Evolutionary conservation across 30 jellyfish, hydroid and myxozoan genomes (phyloP), one percentile per base, ranked within the genome.

Genomic region (Mastigias papua): DNA sequence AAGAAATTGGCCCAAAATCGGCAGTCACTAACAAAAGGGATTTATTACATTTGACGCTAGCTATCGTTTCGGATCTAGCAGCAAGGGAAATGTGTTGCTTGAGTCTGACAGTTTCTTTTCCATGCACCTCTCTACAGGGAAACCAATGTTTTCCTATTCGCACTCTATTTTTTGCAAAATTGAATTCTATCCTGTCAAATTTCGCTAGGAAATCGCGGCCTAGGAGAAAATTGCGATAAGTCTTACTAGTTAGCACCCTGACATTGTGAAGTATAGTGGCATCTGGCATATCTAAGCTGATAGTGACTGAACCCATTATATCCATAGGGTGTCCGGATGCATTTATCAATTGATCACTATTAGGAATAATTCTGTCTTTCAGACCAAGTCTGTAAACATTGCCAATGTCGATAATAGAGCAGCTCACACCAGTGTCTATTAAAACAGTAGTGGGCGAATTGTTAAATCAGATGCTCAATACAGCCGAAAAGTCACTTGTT

Each of bases 261-360:
- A 83, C 5, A 19, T 69, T 42, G 48, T 83, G 92, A n/a, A 15
- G 29, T 9, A 13, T 23, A 57, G 25, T 42, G 1, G 28, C 16
- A 9, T 62, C 78, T 19, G 26, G 54, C 23, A 69, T 6, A 48
- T 75, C 26, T 5, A 83, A 26, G 48, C 21, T 0, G 0, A 68
- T 15, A 34, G 8, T 25, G 25, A 83, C 31, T 9, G 76, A 20
- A 3, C 92, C 86, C 34, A 83, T 69, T 6, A 83, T 48, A 19
- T 48, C 50, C 86, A 83, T 83, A 33, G 32, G 50, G 78, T 83
- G 71, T 22, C 92, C 92, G 0, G 92, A 83, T 1, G 92, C 69
- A 25, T 83, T 46, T 13, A 58, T 48, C 30, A 83, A 42, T 48
- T 34, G 74, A 23, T 85, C 94, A 27, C 50, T 54, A 42, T 34